Conservation (phyloP, 2,797 vertebrate genomes). For the Premnoplex brunnescens region DNA sequence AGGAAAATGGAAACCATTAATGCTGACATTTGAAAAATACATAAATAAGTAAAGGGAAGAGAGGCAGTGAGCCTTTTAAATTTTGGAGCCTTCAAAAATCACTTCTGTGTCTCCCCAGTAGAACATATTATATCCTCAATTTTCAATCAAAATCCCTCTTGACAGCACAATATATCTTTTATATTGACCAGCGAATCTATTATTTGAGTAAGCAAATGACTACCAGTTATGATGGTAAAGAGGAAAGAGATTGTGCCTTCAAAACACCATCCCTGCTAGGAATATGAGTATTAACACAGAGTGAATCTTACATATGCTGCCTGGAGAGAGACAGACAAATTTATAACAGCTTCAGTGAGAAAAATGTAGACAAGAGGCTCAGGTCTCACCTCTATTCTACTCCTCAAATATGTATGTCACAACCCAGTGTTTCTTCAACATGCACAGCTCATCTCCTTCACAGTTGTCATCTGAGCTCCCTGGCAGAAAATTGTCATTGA, state of each 20-base stretch:
- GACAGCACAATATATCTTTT: background rate
- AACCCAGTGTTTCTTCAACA: background rate
- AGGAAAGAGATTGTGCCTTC: background rate
- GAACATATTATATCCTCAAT: background rate
- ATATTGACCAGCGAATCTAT: background rate
- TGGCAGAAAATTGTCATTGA: background rate
- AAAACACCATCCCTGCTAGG: background rate
- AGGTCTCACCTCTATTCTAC: background rate
- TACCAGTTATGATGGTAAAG: background rate
- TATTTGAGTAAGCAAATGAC: background rate
- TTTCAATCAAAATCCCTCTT: background rate
- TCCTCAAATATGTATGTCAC: background rate
- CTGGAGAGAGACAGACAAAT: background rate
- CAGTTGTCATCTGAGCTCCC: background rate
- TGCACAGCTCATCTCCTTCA: background rate
- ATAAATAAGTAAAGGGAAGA: background rate
- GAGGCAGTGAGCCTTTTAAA: background rate
- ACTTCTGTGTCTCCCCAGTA: background rate
- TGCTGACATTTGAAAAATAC: background rate
- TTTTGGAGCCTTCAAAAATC: background rate
- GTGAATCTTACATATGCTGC: background rate
- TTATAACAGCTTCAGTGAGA: background rate
- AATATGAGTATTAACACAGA: background rate
- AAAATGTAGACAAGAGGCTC: background rate
- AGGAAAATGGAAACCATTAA: background rate